These are phyloP conservation scores for Margaritifera margaritifera DNA, from an alignment of 2,888 invertebrate species.

Conservation along the genomic window DNA sequence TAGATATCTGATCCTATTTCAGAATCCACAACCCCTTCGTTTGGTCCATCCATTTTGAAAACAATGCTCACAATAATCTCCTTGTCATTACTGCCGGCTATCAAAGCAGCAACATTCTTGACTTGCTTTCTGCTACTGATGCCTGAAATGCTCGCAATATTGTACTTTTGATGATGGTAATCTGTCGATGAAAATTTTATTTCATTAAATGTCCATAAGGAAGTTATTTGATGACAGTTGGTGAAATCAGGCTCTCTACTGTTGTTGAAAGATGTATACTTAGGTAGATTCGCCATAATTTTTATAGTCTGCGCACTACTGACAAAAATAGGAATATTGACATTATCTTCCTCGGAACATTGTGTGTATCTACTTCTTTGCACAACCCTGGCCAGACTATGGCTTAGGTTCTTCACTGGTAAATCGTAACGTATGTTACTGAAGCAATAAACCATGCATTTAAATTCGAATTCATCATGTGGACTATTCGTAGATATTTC, in stretches of 20 bases:
- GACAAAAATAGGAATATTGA: slow-evolving; percentile 51
- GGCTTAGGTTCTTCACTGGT: slow-evolving; percentile 1
- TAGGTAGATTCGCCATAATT: slow-evolving; percentile 46
- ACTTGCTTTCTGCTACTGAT: background rate
- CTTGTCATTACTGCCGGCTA: background rate
- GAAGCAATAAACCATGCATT: slow-evolving; percentile 46
- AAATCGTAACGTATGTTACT: slow-evolving; percentile 26
- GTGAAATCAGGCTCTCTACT: slow-evolving; percentile 31
- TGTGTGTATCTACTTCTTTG: slow-evolving; percentile 41
- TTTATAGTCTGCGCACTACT: slow-evolving; percentile 26
- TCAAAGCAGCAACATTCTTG: background rate
- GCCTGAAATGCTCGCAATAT: no score
- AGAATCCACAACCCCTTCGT: slow-evolving; percentile 41
- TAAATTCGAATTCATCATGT: slow-evolving; percentile 31
- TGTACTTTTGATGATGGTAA: no score
- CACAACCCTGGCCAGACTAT: slow-evolving; percentile 11
- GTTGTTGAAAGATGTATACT: slow-evolving; percentile 46
- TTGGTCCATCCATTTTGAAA: slow-evolving; percentile 34
- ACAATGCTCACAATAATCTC: slow-evolving; percentile 16
- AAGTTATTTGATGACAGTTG: slow-evolving; percentile 31
- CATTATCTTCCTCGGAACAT: slow-evolving; percentile 57
- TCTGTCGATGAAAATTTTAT: slow-evolving; percentile 5
- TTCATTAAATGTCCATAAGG: slow-evolving; percentile 34
- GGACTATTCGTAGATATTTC: slow-evolving; percentile 19
- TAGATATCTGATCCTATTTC: slow-evolving; percentile 47